phyloP scores from a whole-genome alignment of 2,888 invertebrate species.

The Dryobotodes eremita region DNA sequence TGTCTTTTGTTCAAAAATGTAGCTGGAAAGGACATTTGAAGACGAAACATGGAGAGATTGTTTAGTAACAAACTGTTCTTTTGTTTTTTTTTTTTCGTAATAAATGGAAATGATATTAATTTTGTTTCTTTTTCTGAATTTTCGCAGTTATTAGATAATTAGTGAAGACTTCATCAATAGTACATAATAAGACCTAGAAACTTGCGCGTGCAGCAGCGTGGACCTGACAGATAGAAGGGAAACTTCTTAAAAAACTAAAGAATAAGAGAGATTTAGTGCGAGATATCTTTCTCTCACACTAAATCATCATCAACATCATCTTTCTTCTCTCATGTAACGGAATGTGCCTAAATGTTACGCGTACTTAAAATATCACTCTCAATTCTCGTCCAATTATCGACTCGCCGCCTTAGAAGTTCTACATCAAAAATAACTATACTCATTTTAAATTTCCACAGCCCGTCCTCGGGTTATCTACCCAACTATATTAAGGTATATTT shows the following conservation, averaged over 20 bases:
- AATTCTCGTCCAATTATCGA: background rate
- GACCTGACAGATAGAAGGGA: background rate
- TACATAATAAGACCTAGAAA: background rate
- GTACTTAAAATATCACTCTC: too few species aligned
- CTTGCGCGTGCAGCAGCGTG: background rate
- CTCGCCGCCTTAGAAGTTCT: background rate
- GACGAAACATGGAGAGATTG: conserved; percentile 68
- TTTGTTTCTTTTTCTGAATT: background rate
- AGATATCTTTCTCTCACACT: background rate
- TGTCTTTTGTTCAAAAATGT: conserved; percentile 71
- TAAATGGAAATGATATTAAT: background rate
- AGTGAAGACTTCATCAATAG: background rate
- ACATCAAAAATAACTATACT: background rate
- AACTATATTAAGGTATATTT: background rate
- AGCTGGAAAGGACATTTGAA: conserved; percentile 72
- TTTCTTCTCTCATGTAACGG: background rate
- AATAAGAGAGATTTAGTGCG: background rate
- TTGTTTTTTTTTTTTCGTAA: background rate
- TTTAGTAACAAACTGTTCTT: background rate
- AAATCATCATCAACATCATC: background rate
- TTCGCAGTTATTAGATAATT: background rate
- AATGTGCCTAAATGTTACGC: too few species aligned
- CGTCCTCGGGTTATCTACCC: too few species aligned
- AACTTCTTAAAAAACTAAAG: background rate
- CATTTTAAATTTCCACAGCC: background rate